A percentile compares a stretch with the other conserved stretches of the same genome.
phyloP scores from a whole-genome alignment of 2,113 vertebrate species.

The Passer domesticus region DNA sequence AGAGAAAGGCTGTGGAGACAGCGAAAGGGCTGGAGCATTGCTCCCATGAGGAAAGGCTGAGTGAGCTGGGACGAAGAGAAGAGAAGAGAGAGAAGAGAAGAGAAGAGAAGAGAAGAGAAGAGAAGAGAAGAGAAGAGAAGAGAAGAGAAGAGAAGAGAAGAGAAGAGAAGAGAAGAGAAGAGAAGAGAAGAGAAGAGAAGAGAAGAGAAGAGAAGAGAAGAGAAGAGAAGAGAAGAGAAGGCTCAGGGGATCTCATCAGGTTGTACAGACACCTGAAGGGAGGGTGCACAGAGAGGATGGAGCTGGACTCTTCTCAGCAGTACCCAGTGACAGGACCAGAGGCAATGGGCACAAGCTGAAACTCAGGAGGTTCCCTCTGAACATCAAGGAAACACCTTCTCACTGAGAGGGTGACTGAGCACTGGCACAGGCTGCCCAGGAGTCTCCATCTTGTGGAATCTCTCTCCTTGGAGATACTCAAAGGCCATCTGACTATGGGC shows the following conservation, averaged over 20 bases:
- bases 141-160: too few relatives aligned
- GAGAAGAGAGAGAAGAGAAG: too few relatives aligned
- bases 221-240: neutral
- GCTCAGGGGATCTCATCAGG: neutral
- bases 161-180: neutral
- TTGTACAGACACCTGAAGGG: neutral
- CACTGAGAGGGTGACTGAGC: neutral
- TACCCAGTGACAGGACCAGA: neutral
- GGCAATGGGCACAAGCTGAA: neutral
- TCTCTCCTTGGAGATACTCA: neutral
- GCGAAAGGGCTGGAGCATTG: neutral
- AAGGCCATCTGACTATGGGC: neutral
- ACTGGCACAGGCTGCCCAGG: neutral
- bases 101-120: too few relatives aligned
- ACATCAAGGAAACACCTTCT: neutral
- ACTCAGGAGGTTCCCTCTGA: neutral
- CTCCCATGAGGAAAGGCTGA: neutral
- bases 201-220: too few relatives aligned
- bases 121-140: neutral
- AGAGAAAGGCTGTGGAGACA: fast-evolving
- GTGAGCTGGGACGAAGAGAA: neutral
- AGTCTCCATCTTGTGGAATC: neutral
- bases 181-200: too few relatives aligned
- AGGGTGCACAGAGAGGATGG: fast-evolving
- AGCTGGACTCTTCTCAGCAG: neutral